Percentiles rank a stretch among this genome's conserved stretches.
Conservation (phyloP, 1,140 invertebrate species). For the Hyposmocoma kahamanoa region DNA sequence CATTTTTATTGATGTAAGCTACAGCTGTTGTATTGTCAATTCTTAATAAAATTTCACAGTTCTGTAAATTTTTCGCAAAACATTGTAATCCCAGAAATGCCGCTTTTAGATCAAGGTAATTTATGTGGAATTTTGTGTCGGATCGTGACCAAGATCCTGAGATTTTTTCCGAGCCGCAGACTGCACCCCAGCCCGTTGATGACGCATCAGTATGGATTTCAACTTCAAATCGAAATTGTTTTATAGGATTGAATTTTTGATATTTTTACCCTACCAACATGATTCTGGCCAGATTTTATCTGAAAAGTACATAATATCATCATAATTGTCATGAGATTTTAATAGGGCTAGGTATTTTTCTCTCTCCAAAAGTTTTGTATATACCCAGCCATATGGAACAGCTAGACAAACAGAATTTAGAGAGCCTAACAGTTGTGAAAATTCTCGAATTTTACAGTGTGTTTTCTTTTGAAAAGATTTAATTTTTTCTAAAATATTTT, state of each 20-base stretch:
- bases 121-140: constrained; percentile 32
- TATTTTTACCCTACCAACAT: constrained; percentile 35
- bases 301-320: constrained; percentile 9
- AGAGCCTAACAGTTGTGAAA: constrained; percentile 12
- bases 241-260: constrained; percentile 13
- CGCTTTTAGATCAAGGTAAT: constrained; percentile 46
- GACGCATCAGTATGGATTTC: constrained; percentile 54
- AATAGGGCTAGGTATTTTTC: constrained; percentile 10
- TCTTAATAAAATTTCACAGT: constrained; percentile 34
- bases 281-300: constrained; percentile 19
- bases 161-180: constrained; percentile 20
- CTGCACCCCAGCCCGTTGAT: constrained; percentile 36
- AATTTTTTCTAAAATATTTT: constrained; percentile 11
- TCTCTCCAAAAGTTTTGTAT: constrained; percentile 14
- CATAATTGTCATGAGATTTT: constrained; percentile 5
- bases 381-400: constrained; percentile 10
- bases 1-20: constrained; percentile 11
- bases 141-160: constrained; percentile 29
- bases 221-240: constrained; percentile 10
- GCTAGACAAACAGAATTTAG: constrained; percentile 12
- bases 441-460: constrained; percentile 14
- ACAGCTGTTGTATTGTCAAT: constrained; percentile 34
- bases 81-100: constrained; percentile 37
- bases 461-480: constrained; percentile 9
- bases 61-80: constrained; percentile 28